Evolutionary conservation across 2,888 invertebrate species (phyloP).

Genomic region (Eumerus sabulonum): DNA sequence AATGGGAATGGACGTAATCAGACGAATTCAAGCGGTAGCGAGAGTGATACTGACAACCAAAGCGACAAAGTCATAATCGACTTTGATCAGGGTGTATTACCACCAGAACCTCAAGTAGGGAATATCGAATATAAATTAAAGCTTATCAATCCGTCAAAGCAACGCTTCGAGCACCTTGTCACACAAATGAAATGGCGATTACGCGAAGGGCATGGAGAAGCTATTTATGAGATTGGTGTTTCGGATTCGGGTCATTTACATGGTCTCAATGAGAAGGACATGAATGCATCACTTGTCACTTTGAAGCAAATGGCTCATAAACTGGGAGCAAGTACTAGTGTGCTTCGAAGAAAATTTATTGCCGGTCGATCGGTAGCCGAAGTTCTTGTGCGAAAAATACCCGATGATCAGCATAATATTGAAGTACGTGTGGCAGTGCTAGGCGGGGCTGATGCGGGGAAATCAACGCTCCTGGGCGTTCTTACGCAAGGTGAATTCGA

Average conservation of each 20-base stretch:
- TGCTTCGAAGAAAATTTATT: constrained; percentile 84
- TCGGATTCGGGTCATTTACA: constrained; percentile 92
- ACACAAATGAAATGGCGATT: constrained; percentile 99
- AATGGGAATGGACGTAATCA: constrained; percentile 63
- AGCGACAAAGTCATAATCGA: constrained; percentile 78
- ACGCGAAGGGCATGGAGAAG: constrained; percentile 96
- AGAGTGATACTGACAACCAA: constrained; percentile 70
- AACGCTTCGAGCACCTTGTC: constrained; percentile 96
- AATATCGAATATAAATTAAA: constrained; percentile 98
- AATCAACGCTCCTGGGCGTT: constrained; percentile 96
- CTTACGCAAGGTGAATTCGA: constrained; percentile 97
- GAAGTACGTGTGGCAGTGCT: constrained; percentile 95
- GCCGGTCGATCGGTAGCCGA: constrained; percentile 87
- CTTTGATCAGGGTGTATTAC: constrained; percentile 85
- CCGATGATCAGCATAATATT: constrained; percentile 92
- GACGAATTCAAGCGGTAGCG: constrained; percentile 71
- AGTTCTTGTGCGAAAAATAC: constrained; percentile 92
- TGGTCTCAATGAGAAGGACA: constrained; percentile 90
- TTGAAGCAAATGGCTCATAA: constrained; percentile 93
- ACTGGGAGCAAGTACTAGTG: constrained; percentile 89
- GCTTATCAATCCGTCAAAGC: constrained; percentile 93
- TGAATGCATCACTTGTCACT: constrained; percentile 92
- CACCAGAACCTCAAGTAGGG: constrained; percentile 95
- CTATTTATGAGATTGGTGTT: constrained; percentile 98
- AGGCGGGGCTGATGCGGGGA: constrained; percentile 98